Conservation (phyloP, 1,140 invertebrate species). For the Brachionus plicatilis region DNA sequence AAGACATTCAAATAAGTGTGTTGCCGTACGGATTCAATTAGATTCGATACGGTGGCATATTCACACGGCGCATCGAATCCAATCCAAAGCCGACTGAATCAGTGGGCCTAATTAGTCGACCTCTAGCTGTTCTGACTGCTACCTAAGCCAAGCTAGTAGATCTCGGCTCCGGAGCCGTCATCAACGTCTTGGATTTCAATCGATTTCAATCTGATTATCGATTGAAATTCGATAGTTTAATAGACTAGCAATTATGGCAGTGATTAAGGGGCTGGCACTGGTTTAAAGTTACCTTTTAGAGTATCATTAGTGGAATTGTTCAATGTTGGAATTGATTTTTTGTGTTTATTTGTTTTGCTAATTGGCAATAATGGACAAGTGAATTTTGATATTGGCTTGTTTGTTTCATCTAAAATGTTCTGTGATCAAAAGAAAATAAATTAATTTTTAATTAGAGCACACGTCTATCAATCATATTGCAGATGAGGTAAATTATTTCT, state of each 20-base stretch:
- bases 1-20: conserved; percentile 18
- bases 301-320: conserved; percentile 32
- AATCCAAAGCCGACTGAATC: background rate
- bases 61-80: background rate
- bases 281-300: conserved; percentile 13
- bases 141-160: too few species aligned
- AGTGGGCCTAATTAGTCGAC: background rate
- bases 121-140: background rate
- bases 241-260: background rate
- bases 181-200: background rate
- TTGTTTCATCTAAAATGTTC: background rate
- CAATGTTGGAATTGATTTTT: conserved; percentile 24
- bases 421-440: background rate
- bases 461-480: too few species aligned
- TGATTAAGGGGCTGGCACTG: background rate
- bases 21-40: conserved; percentile 18
- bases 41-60: conserved; percentile 4
- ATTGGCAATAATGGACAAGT: background rate
- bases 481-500: too few species aligned
- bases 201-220: background rate
- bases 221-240: conserved; percentile 22
- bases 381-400: background rate
- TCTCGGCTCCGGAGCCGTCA: background rate
- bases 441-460: background rate
- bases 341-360: conserved; percentile 32